phyloP scores from a whole-genome alignment of 2,888 invertebrate species.

The Eilema caniola region DNA sequence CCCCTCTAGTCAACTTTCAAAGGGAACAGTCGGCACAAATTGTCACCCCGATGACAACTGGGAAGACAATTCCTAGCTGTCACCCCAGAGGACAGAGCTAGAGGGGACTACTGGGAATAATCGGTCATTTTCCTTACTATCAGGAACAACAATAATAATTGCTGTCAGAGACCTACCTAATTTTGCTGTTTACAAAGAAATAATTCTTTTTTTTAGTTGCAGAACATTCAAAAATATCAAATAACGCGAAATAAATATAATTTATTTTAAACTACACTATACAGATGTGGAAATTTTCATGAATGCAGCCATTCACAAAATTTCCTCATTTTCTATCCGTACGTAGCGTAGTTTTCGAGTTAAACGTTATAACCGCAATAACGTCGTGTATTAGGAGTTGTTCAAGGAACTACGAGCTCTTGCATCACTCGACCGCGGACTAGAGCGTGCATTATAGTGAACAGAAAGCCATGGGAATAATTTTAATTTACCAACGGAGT shows the following conservation, averaged over 20 bases:
- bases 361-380: background rate
- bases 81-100: no score
- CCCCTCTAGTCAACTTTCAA: no score
- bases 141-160: no score
- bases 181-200: background rate
- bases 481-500: slow-evolving; percentile 4
- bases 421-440: background rate
- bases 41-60: no score
- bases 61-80: no score
- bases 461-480: background rate
- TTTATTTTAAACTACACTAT: slow-evolving; percentile 1
- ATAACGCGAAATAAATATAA: background rate
- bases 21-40: no score
- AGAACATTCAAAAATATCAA: background rate
- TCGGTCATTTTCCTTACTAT: no score
- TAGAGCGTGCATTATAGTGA: background rate
- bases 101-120: no score
- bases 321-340: background rate
- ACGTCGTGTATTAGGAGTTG: background rate
- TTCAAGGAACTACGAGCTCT: background rate
- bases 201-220: background rate
- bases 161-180: no score
- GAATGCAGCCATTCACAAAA: background rate
- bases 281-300: background rate
- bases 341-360: background rate